A percentile compares a stretch with the other conserved stretches of the same genome.
These are phyloP conservation scores for Pelodytes ibericus DNA, from an alignment of 2,797 vertebrate species.

Conservation along the genomic window DNA sequence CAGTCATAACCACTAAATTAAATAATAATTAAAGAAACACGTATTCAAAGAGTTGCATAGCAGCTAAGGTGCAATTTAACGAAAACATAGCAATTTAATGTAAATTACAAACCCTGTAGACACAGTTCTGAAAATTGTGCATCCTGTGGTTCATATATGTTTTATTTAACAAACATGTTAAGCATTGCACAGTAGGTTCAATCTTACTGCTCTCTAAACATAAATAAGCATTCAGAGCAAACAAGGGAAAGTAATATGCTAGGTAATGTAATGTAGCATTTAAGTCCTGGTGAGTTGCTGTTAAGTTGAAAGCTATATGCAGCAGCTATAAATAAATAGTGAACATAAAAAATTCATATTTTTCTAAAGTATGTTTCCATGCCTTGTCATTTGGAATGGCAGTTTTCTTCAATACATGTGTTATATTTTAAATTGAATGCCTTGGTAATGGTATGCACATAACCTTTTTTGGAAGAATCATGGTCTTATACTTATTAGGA, in stretches of 20 bases:
- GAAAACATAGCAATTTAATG: slow-evolving; percentile 84
- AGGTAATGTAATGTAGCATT: slow-evolving; percentile 6
- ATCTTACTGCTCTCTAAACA: slow-evolving; percentile 58
- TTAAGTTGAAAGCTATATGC: background rate
- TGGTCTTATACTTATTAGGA: too few relatives aligned
- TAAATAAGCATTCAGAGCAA: slow-evolving; percentile 57
- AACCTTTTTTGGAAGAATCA: too few relatives aligned
- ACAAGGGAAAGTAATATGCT: slow-evolving; percentile 55
- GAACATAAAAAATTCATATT: background rate
- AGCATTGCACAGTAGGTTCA: slow-evolving; percentile 57
- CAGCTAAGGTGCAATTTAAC: slow-evolving; percentile 83
- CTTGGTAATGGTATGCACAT: too few relatives aligned
- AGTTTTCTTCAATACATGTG: too few relatives aligned
- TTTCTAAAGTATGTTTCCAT: too few relatives aligned
- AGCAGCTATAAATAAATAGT: background rate
- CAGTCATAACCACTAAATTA: slow-evolving; percentile 88
- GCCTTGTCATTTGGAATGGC: too few relatives aligned
- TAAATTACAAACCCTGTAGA: slow-evolving; percentile 79
- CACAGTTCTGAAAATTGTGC: slow-evolving; percentile 75
- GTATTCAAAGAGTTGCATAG: slow-evolving; percentile 82
- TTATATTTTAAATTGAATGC: too few relatives aligned
- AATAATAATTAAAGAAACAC: slow-evolving; percentile 91
- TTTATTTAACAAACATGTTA: slow-evolving; percentile 69
- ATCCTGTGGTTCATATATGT: slow-evolving; percentile 74
- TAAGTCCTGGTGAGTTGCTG: background rate